These are phyloP conservation scores for Ochlodes sylvanus DNA, from an alignment of 2,888 invertebrate species.

Conservation along the genomic window DNA sequence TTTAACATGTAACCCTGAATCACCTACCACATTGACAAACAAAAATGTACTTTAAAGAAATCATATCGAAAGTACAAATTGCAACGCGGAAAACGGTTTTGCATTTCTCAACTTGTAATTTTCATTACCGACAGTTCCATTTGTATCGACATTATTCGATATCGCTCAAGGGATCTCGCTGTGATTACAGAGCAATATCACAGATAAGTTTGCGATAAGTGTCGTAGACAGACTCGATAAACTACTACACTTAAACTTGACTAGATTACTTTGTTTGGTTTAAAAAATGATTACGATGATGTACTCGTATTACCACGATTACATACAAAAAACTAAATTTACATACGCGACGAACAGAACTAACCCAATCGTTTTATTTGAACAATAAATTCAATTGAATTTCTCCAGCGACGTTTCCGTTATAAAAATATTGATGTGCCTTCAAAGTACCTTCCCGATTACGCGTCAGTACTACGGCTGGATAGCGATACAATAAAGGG, in stretches of 20 bases:
- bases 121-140: constrained; percentile 44
- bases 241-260: too few species aligned
- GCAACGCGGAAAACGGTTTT: constrained; percentile 5
- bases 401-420: background rate
- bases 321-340: too few species aligned
- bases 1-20: constrained; percentile 12
- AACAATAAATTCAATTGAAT: too few species aligned
- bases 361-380: too few species aligned
- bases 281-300: too few species aligned
- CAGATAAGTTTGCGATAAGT: too few species aligned
- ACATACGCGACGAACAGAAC: too few species aligned
- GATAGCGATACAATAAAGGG: constrained; percentile 1
- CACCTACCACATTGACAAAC: background rate
- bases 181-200: background rate
- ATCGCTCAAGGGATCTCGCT: constrained; percentile 35
- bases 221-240: too few species aligned
- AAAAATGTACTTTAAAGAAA: constrained; percentile 14
- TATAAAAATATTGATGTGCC: background rate
- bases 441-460: background rate
- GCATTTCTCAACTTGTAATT: constrained; percentile 45
- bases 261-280: too few species aligned
- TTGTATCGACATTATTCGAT: constrained; percentile 43
- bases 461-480: background rate
- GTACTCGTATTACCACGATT: too few species aligned
- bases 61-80: constrained; percentile 18